phyloP scores from a whole-genome alignment of 2,113 vertebrate genomes.

The Carassius auratus region DNA sequence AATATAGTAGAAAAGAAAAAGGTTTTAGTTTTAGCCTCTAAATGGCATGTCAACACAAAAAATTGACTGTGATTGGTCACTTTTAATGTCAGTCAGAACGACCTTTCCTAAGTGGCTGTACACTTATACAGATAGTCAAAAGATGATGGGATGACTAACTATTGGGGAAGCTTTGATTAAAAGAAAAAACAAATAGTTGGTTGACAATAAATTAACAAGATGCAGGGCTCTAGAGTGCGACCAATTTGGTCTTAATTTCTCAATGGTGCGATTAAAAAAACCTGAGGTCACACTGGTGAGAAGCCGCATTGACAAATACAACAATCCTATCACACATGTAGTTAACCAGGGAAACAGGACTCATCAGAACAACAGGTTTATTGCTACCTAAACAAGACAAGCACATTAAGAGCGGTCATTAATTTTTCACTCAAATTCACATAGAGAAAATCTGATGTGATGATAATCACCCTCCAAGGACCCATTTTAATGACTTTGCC shows the following conservation, averaged over 20 bases:
- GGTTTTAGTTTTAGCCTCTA: background rate
- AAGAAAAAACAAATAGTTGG: background rate
- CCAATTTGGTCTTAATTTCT: no score
- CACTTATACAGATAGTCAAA: background rate
- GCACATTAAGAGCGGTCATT: conserved; percentile 36
- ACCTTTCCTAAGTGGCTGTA: background rate
- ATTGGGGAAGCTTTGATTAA: background rate
- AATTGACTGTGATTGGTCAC: background rate
- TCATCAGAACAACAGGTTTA: conserved; percentile 27
- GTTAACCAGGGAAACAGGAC: conserved; percentile 22
- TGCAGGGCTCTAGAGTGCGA: no score
- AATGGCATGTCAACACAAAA: background rate
- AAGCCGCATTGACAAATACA: conserved; percentile 9
- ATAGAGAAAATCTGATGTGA: conserved; percentile 25
- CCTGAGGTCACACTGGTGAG: background rate
- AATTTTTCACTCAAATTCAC: conserved; percentile 38
- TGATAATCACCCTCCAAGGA: conserved; percentile 44
- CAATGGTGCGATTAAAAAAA: no score
- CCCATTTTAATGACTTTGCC: conserved; percentile 46
- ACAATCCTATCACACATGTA: conserved; percentile 1
- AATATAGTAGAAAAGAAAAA: background rate
- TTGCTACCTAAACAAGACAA: conserved; percentile 44
- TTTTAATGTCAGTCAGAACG: background rate
- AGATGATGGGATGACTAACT: background rate
- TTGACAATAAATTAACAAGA: background rate